Evolutionary conservation across 2,888 invertebrate genomes (phyloP).

Genomic region (Tetragonisca angustula): DNA sequence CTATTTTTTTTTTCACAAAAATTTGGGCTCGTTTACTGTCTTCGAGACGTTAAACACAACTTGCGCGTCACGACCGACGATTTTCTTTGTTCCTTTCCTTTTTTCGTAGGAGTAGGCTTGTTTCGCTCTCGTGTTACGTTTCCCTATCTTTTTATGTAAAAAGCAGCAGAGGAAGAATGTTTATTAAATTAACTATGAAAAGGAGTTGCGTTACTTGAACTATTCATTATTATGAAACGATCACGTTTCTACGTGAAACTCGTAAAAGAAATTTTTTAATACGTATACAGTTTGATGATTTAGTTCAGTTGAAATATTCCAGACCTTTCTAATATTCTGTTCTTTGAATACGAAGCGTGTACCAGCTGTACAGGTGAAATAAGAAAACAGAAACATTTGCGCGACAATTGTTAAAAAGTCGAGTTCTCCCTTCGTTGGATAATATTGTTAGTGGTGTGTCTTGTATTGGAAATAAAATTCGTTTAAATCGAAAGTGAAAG

Average conservation of each 20-base stretch:
- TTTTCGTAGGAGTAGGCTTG: neutral
- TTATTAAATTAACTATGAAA: neutral
- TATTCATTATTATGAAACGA: neutral
- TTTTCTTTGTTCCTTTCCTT: neutral
- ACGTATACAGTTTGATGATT: neutral
- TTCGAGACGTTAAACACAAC: neutral
- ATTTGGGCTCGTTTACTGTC: neutral
- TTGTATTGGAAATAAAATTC: neutral
- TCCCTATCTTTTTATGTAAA: neutral
- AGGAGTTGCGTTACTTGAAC: neutral
- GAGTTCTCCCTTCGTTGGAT: constrained; percentile 4
- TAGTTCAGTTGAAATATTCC: neutral
- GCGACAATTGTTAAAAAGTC: neutral
- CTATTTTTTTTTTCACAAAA: neutral
- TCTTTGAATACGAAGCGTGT: neutral
- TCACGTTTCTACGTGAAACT: no score
- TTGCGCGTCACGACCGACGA: neutral
- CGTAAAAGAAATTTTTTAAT: neutral
- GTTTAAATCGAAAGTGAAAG: neutral
- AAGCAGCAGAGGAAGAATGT: neutral
- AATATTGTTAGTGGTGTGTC: neutral
- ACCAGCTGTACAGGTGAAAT: neutral
- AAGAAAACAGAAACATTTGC: neutral
- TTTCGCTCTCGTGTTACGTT: neutral
- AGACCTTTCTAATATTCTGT: neutral